A percentile compares a stretch with the other conserved stretches of the same genome.
phyloP scores from a whole-genome alignment of 2,113 vertebrate species.

The Oxygymnocypris stewartii region DNA sequence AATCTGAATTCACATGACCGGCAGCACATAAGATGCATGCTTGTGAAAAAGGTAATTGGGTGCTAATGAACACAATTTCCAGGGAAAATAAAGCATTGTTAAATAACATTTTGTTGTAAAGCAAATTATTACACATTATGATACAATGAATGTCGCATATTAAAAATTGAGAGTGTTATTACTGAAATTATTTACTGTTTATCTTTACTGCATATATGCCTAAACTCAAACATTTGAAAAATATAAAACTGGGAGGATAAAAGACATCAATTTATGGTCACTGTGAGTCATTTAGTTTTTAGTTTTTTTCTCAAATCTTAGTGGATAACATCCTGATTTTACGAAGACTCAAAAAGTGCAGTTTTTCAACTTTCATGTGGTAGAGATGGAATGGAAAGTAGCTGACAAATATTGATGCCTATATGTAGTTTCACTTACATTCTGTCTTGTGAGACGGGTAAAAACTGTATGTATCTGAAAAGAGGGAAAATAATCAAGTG shows the following conservation, averaged over 20 bases:
- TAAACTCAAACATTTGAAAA: not conserved
- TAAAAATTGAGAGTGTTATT: not conserved
- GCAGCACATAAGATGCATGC: not conserved
- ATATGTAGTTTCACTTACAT: constrained; percentile 32
- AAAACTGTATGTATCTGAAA: constrained; percentile 34
- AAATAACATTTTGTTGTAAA: not conserved
- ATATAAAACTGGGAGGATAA: constrained; percentile 12
- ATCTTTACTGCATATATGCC: not conserved
- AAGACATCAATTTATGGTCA: constrained; percentile 28
- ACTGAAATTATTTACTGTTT: not conserved
- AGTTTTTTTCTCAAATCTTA: not conserved
- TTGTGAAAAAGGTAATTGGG: too few relatives aligned
- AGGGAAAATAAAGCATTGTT: too few relatives aligned
- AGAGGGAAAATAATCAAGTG: not conserved
- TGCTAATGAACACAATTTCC: too few relatives aligned
- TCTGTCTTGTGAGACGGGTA: not conserved
- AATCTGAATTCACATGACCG: not conserved
- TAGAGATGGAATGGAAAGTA: constrained; percentile 10
- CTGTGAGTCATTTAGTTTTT: constrained; percentile 21
- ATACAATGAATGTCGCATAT: not conserved
- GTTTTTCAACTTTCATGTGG: constrained; percentile 33
- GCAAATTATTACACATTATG: not conserved
- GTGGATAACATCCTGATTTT: not conserved
- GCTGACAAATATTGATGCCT: constrained; percentile 1
- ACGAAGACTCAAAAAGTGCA: not conserved